phyloP scores from a whole-genome alignment of 1,140 invertebrate genomes.

The Drosophila watanabei region DNA sequence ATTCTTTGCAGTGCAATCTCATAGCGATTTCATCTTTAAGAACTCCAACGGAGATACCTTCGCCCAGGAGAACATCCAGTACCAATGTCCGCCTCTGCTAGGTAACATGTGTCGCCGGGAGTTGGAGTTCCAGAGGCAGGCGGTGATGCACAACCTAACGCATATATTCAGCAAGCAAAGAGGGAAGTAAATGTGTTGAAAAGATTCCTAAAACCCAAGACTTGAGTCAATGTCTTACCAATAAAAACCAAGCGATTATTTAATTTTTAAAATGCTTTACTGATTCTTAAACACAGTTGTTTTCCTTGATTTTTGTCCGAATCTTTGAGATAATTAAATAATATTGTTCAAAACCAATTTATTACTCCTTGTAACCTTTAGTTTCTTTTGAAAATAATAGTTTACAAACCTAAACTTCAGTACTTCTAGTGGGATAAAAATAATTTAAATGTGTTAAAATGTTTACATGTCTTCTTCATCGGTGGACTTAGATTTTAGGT shows the following conservation, averaged over 20 bases:
- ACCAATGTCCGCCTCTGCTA: constrained; percentile 88
- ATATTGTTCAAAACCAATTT: not conserved
- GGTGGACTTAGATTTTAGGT: constrained; percentile 2
- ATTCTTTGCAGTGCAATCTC: constrained; percentile 87
- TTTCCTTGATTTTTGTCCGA: constrained; percentile 22
- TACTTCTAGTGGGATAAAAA: not conserved
- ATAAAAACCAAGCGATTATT: constrained; percentile 3
- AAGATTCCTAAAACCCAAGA: not conserved
- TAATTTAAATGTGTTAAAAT: constrained; percentile 11
- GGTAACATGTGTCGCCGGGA: constrained; percentile 87
- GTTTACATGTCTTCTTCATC: not conserved
- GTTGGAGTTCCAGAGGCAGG: constrained; percentile 88
- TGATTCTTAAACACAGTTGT: not conserved
- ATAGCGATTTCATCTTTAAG: constrained; percentile 87
- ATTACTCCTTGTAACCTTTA: not conserved
- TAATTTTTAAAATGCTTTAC: constrained; percentile 1
- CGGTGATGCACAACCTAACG: constrained; percentile 88
- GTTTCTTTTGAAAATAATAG: not conserved
- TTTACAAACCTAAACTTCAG: constrained; percentile 6
- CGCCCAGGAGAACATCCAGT: constrained; percentile 88
- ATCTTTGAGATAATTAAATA: constrained; percentile 2
- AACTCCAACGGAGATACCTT: constrained; percentile 86
- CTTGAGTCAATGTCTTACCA: not conserved
- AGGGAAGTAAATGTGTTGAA: not conserved
- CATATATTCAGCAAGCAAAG: constrained; percentile 85